A percentile compares a stretch with the other conserved stretches of the same genome.
Evolutionary conservation across 2,888 invertebrate species (phyloP).

Genomic region (Cheilosia vernalis): DNA sequence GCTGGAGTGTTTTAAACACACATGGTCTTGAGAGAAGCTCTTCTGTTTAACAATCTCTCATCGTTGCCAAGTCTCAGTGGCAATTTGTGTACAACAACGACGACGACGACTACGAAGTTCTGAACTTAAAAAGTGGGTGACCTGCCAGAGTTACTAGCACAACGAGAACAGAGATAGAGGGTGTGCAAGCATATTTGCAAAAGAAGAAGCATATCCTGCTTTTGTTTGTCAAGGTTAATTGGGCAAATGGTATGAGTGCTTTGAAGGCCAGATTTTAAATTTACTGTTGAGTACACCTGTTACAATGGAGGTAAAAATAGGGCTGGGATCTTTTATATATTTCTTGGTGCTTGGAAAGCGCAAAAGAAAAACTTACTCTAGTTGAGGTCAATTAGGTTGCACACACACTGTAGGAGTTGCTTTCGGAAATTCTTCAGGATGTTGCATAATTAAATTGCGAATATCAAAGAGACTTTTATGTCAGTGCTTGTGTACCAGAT

Average conservation of each 20-base stretch:
- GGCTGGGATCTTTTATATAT: neutral
- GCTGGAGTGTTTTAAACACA: conserved; percentile 12
- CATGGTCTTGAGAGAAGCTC: conserved; percentile 26
- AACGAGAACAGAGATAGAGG: neutral
- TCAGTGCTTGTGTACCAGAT: too few relatives aligned
- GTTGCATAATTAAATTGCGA: conserved; percentile 5
- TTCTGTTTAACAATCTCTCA: conserved; percentile 60
- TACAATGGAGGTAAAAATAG: conserved; percentile 11
- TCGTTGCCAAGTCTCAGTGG: conserved; percentile 41
- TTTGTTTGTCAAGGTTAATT: conserved; percentile 72
- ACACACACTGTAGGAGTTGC: neutral
- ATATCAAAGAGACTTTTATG: too few relatives aligned
- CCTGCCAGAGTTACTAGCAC: conserved; percentile 26
- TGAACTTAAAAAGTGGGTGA: conserved; percentile 65
- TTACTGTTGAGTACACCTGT: conserved; percentile 23
- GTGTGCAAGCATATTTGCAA: neutral
- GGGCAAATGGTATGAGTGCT: conserved; percentile 44
- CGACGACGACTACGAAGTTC: conserved; percentile 2
- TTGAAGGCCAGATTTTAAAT: conserved; percentile 10
- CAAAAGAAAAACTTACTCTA: neutral
- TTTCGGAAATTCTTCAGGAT: neutral
- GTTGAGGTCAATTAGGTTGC: conserved; percentile 35
- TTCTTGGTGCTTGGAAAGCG: neutral
- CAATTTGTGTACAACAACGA: conserved; percentile 30
- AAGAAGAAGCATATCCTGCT: conserved; percentile 21